Evolutionary conservation across 1,140 invertebrate genomes (phyloP).

Genomic region (Holotrichia oblita): DNA sequence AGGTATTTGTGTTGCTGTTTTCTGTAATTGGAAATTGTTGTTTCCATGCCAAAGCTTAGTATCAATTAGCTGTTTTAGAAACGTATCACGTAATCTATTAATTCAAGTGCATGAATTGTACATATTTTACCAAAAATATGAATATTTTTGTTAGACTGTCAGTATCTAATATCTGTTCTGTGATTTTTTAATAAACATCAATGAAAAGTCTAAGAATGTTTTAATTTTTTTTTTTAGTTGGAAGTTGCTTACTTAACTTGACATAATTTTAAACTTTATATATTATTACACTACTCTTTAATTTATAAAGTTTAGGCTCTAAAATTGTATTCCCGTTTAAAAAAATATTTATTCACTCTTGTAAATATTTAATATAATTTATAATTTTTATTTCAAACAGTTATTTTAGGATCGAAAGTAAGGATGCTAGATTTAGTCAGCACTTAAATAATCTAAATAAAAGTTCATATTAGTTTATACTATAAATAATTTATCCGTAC

Average conservation of each 20-base stretch:
- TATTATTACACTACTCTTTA: too few species aligned
- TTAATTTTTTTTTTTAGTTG: neutral
- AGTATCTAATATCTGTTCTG: conserved; percentile 17
- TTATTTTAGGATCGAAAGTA: neutral
- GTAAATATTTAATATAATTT: neutral
- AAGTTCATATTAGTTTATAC: too few species aligned
- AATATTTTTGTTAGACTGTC: conserved; percentile 33
- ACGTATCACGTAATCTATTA: neutral
- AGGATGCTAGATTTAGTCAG: neutral
- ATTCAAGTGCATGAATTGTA: neutral
- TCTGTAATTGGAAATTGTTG: conserved; percentile 8
- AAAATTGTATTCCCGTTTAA: neutral
- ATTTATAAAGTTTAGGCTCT: neutral
- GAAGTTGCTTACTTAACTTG: too few species aligned
- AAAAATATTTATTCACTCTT: neutral
- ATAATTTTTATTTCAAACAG: neutral
- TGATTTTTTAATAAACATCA: conserved; percentile 27
- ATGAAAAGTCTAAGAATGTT: neutral
- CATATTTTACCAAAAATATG: conserved; percentile 13
- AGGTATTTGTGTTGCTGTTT: conserved; percentile 4
- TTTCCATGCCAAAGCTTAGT: conserved; percentile 30
- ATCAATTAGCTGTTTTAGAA: neutral
- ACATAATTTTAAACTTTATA: too few species aligned
- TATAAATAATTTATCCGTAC: too few species aligned
- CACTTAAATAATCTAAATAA: too few species aligned